Base-by-base conservation (phyloP, 2,113 vertebrate genomes). In the Hoplias malabaricus region DNA sequence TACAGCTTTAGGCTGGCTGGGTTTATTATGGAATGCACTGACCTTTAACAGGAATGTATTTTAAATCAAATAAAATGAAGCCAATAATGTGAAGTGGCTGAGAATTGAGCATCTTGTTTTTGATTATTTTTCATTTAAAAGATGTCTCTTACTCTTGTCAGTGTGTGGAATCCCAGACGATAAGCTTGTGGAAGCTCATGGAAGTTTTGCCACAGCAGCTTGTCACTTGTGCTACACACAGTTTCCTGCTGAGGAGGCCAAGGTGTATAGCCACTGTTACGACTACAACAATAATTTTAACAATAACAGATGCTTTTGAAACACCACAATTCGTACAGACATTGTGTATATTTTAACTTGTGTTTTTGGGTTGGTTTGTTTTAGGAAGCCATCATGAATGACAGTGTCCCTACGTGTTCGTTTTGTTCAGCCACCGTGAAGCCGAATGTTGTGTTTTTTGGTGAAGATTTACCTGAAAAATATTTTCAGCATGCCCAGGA, bases 201-300 rank as follows among this genome's bases (percentile, higher is more conserved):
- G 93, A 10, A 92, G 88, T 70, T 93, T 93, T 68, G 80, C 88
- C 25, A 91, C 90, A 8, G 92, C 93, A 6, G 91, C 93, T 67
- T 94, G 94, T 80, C 92, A 93, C 80, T 81, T 93, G 67, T 94
- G 94, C 81, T 93, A 93, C 82, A 92, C 92, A 0, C 72, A 90
- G 0, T 93, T 90, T 65, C 91, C 93, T 29, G 85, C 92, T 1
- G 86, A 90, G 5, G 90, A 94, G 71, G 92, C 93, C 2, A 91
- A 90, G 89, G 93, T 93, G 78, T 2, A 23, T 2, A 23, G 5
- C n/a, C 19, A 13, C 7, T 1, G 1, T 29, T 34, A 7, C 5
- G 16, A 4, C 14, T 9, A 11, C 13, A 50, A 11, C 14, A 3
- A 23, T 9, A 43, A 31, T 40, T 10, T n/a, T 2, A 5, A 3